Conservation (phyloP, 2,888 invertebrate genomes). For the Ashinkailepas kermadecensis region DNA sequence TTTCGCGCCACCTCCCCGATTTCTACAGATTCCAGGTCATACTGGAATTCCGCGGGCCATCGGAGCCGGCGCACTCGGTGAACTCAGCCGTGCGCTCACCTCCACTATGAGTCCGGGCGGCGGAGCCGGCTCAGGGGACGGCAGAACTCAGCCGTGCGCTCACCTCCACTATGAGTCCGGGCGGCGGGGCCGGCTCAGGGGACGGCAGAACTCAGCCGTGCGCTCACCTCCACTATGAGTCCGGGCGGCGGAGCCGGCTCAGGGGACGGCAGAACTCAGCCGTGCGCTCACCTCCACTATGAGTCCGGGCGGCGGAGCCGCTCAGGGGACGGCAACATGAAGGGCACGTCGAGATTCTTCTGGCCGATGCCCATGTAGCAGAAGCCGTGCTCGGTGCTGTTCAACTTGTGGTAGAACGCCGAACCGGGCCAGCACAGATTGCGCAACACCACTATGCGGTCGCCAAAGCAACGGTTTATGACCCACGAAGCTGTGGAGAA, state of each 20-base stretch:
- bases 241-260: constrained; percentile 4
- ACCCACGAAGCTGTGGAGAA: neutral
- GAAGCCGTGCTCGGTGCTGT: constrained; percentile 20
- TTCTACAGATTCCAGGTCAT: neutral
- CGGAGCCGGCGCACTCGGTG: neutral
- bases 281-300: neutral
- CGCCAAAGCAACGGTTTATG: neutral
- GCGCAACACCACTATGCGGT: neutral
- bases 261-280: neutral
- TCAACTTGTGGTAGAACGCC: constrained; percentile 6
- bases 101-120: neutral
- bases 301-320: constrained; percentile 8
- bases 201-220: too few relatives aligned
- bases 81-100: neutral
- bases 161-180: neutral
- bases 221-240: neutral
- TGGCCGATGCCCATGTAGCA: constrained; percentile 19
- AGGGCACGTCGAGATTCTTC: constrained; percentile 18
- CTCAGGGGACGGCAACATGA: constrained; percentile 18
- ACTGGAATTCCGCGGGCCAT: too few relatives aligned
- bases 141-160: neutral
- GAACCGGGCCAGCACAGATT: neutral
- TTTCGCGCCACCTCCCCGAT: neutral
- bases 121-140: constrained; percentile 7
- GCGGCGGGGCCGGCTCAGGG: neutral